Evolutionary conservation across 2,888 invertebrate species (phyloP), one percentile per base, ranked within the genome.

Genomic region (Mythimna pallens): DNA sequence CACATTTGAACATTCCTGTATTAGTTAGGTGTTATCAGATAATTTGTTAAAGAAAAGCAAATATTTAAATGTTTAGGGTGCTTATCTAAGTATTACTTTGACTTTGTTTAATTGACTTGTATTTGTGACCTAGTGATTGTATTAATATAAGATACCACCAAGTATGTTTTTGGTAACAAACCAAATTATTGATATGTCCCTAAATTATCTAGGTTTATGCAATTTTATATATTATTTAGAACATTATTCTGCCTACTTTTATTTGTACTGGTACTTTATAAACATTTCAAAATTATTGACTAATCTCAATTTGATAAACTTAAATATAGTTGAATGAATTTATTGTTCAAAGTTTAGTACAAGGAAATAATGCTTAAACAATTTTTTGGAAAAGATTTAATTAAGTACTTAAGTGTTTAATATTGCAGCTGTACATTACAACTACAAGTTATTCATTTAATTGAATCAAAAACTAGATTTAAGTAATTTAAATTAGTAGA

Each of bases 1-100:
- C 70, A 81, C 65, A 54, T 84, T 86, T 75, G 61, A 68, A 89
- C 90, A 91, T 92, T 92, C 90, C 91, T 83, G 80, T 89, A 86
- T 76, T 65, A 76, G 52, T 82, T 87, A 83, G 73, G 40, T 83
- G 81, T 84, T 85, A 78, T 78, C 58, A 74, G 25, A 76, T 65
- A n/a, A 75, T 74, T 72, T 78, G 65, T 81, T 76, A 63, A 72
- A 73, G 43, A 73, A 43, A 73, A 76, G 70, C 64, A 75, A 75
- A 68, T 73, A 74, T 79, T 74, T 81, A 50, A 73, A 63, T 78
- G 62, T 66, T 77, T 75, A 76, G 67, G 25, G 80, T 87, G 78
- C 81, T 86, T 87, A 78, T 79, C 64, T 80, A 75, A 78, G 52
- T 80, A 72, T 77, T 77, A 76, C 65, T 84, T 81, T 80, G 76